phyloP scores from a whole-genome alignment of 2,797 vertebrate genomes.

The Anas georgica region DNA sequence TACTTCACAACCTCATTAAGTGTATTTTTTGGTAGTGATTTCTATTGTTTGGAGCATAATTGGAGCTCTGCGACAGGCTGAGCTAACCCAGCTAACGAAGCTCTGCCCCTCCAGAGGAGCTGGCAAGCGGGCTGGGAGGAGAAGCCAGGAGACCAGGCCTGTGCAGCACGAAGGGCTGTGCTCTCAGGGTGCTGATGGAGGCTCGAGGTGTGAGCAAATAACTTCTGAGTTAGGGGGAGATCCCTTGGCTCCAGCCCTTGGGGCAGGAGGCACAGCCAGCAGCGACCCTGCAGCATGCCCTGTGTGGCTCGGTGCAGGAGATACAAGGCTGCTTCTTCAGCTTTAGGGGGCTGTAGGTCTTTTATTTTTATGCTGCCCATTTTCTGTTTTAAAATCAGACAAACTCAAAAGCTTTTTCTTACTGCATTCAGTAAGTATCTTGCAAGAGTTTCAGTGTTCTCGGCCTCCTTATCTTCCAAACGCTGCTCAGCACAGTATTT shows the following conservation, averaged over 20 bases:
- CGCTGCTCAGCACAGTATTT: rapidly evolving
- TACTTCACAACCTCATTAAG: rapidly evolving
- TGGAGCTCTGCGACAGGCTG: neutral
- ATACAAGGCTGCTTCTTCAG: neutral
- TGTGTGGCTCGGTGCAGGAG: rapidly evolving
- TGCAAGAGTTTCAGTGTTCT: neutral
- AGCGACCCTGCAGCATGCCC: no score
- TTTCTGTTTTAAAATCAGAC: neutral
- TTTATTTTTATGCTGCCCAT: no score
- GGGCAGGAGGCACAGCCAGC: neutral
- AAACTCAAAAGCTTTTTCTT: neutral
- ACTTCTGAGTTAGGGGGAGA: rapidly evolving
- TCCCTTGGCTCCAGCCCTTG: neutral
- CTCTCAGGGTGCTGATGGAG: neutral
- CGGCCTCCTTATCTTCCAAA: neutral
- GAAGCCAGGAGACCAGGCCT: rapidly evolving
- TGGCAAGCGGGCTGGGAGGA: neutral
- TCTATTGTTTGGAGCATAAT: rapidly evolving
- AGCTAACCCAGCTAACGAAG: rapidly evolving
- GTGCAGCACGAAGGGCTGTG: rapidly evolving
- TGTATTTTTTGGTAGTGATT: neutral
- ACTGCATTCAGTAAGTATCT: neutral
- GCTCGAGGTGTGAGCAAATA: rapidly evolving
- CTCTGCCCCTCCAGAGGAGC: rapidly evolving
- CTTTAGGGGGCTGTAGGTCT: neutral